These are phyloP conservation scores for Trichonephila clavipes DNA, from an alignment of 1,140 invertebrate genomes.

Conservation along the genomic window DNA sequence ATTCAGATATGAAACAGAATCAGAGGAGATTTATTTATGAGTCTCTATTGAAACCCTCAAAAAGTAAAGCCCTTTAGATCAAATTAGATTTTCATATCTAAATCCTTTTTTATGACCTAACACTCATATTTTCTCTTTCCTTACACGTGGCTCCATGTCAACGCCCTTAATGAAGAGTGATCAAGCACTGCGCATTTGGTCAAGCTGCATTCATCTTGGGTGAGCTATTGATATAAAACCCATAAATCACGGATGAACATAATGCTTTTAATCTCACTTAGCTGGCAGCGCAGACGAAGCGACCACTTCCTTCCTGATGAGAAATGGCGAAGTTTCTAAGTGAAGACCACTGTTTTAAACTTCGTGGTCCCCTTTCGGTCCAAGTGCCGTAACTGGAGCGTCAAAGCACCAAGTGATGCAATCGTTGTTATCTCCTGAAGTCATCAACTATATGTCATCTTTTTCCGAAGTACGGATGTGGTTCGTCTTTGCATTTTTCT, in stretches of 20 bases:
- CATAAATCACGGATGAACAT: constrained; percentile 1
- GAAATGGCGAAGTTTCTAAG: not conserved
- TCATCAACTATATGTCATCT: constrained; percentile 48
- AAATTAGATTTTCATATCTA: not conserved
- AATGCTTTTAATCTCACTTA: not conserved
- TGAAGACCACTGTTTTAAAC: not conserved
- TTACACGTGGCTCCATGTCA: not conserved
- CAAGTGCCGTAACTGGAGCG: constrained; percentile 67
- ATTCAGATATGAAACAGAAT: no score
- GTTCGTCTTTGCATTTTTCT: constrained; percentile 27
- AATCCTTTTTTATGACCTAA: not conserved
- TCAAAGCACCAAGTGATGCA: constrained; percentile 33
- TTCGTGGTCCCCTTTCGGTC: constrained; percentile 41
- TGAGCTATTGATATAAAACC: not conserved
- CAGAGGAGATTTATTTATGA: not conserved
- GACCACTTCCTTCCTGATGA: constrained; percentile 18
- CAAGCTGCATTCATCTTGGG: not conserved
- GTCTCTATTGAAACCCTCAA: not conserved
- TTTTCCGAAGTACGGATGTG: constrained; percentile 54
- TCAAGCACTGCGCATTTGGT: not conserved
- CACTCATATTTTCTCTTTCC: not conserved
- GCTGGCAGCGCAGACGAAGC: constrained; percentile 21
- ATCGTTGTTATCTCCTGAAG: constrained; percentile 28
- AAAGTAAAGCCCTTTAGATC: not conserved
- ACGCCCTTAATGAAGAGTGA: not conserved